These are phyloP conservation scores for Nixonia krombeini DNA, from an alignment of 1,140 invertebrate species.

Conservation along the genomic window DNA sequence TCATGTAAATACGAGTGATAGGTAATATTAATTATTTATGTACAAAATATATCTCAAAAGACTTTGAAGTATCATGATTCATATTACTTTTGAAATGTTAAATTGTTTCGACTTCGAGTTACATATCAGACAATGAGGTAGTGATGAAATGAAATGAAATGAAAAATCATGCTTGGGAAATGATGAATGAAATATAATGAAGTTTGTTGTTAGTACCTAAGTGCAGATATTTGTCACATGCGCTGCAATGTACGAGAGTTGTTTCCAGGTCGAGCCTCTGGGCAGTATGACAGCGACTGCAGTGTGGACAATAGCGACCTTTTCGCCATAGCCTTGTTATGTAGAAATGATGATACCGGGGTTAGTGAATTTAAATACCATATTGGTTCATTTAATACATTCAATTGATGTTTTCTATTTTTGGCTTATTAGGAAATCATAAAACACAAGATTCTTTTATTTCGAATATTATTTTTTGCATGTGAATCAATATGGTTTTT, in stretches of 20 bases:
- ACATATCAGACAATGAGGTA: neutral
- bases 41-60: too few species aligned
- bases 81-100: too few species aligned
- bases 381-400: slow-evolving; percentile 46
- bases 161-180: slow-evolving; percentile 17
- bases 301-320: slow-evolving; percentile 73
- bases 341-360: slow-evolving; percentile 66
- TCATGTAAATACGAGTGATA: too few species aligned
- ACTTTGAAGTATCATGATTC: too few species aligned
- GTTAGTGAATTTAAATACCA: slow-evolving; percentile 61
- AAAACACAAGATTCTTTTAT: neutral
- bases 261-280: slow-evolving; percentile 70
- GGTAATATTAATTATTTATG: too few species aligned
- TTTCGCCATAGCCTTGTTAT: slow-evolving; percentile 73
- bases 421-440: neutral
- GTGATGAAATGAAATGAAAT: slow-evolving; percentile 15
- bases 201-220: slow-evolving; percentile 69
- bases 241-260: slow-evolving; percentile 71
- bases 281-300: slow-evolving; percentile 71
- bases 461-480: neutral
- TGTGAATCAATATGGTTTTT: slow-evolving; percentile 49
- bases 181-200: slow-evolving; percentile 57
- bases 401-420: neutral
- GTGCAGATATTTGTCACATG: slow-evolving; percentile 74
- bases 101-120: too few species aligned